A percentile compares a stretch with the other conserved stretches of the same genome.
These are phyloP conservation scores for Nephrotoma appendiculata DNA, from an alignment of 2,888 invertebrate species.

Conservation along the genomic window DNA sequence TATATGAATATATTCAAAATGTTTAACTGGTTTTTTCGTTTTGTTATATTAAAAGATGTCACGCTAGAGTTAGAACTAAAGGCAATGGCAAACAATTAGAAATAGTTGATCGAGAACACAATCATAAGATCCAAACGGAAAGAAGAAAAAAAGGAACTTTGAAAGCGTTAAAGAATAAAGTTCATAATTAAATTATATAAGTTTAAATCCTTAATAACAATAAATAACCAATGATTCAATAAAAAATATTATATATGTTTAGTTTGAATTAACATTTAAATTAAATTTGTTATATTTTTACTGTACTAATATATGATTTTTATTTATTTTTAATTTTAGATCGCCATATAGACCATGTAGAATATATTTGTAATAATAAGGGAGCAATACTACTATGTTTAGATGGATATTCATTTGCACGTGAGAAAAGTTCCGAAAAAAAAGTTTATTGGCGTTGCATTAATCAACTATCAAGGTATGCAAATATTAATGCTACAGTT, in stretches of 20 bases:
- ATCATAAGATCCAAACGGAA: constrained; percentile 20
- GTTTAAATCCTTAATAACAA: neutral
- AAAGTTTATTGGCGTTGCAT: constrained; percentile 7
- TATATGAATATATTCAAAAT: neutral
- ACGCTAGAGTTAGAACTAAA: constrained; percentile 21
- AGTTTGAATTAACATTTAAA: neutral
- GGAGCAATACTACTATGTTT: neutral
- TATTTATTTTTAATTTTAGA: neutral
- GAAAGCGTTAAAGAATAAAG: constrained; percentile 19
- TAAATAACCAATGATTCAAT: neutral
- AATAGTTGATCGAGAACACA: constrained; percentile 21
- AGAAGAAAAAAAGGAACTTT: constrained; percentile 23
- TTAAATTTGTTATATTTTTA: neutral
- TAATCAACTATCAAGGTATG: neutral
- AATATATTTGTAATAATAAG: neutral
- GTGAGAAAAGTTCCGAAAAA: constrained; percentile 1
- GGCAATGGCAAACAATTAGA: constrained; percentile 20
- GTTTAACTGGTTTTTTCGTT: neutral
- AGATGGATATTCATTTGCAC: constrained; percentile 5
- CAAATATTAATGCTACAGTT: neutral
- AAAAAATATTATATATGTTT: too few species aligned
- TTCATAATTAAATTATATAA: neutral
- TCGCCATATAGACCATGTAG: neutral
- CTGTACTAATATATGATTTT: too few species aligned
- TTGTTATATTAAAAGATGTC: constrained; percentile 16